A percentile compares a stretch with the other conserved stretches of the same genome.
phyloP scores from a whole-genome alignment of 2,113 vertebrate genomes.

The Casuarius casuarius region DNA sequence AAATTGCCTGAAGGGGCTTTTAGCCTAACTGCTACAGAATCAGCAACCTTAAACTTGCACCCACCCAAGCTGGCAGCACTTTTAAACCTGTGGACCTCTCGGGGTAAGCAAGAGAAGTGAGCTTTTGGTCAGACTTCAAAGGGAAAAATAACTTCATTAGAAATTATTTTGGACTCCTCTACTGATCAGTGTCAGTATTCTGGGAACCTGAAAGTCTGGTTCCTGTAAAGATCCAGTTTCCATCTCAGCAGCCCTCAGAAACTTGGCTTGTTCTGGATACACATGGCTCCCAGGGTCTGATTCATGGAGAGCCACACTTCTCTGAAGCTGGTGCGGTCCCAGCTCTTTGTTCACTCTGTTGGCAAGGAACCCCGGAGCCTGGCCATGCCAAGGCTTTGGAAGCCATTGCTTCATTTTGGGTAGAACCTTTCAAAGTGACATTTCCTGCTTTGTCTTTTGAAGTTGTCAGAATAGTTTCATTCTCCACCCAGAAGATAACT shows the following conservation, averaged over 20 bases:
- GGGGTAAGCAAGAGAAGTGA: not conserved
- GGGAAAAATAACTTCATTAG: not conserved
- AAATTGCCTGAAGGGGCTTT: not conserved
- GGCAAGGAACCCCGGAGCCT: not conserved
- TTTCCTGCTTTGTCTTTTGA: not conserved
- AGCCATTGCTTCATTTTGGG: not conserved
- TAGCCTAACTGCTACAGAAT: not conserved
- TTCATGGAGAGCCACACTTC: not conserved
- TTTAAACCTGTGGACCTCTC: not conserved
- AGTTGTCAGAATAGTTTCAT: not conserved
- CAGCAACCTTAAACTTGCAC: not conserved
- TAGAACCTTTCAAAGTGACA: not conserved
- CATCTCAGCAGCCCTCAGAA: not conserved
- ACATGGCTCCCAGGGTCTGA: not conserved
- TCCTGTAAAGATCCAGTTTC: not conserved
- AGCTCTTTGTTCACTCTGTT: not conserved
- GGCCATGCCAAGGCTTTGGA: not conserved
- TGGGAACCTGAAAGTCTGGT: not conserved
- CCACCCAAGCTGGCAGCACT: not conserved
- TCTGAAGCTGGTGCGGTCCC: not conserved
- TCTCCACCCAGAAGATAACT: not conserved
- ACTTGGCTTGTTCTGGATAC: not conserved
- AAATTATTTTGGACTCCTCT: not conserved
- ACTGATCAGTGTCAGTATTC: not conserved
- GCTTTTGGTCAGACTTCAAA: not conserved